phyloP scores from a whole-genome alignment of 2,797 vertebrate species.

The Tympanoctomys barrerae region DNA sequence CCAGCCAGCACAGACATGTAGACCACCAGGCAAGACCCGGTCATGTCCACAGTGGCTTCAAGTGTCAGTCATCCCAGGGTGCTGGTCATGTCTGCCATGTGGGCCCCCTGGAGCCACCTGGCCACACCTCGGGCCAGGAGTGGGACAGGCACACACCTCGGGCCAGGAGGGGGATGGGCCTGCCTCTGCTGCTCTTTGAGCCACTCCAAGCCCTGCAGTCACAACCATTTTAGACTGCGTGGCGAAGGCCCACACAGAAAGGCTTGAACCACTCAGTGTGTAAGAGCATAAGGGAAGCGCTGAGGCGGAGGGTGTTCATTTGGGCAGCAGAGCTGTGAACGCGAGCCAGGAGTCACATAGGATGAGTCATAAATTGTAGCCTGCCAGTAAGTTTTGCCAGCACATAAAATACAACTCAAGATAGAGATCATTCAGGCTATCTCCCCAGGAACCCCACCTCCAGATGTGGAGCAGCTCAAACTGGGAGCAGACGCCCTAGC shows the following conservation, averaged over 20 bases:
- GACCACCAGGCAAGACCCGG: no score
- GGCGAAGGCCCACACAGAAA: slow-evolving; percentile 70
- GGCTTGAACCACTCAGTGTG: slow-evolving; percentile 82
- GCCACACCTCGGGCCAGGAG: not conserved
- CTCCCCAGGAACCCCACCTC: not conserved
- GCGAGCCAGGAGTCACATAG: slow-evolving; percentile 63
- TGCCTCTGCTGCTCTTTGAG: slow-evolving; percentile 78
- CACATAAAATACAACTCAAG: slow-evolving; percentile 35
- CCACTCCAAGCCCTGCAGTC: slow-evolving; percentile 68
- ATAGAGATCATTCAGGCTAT: not conserved
- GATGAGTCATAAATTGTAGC: slow-evolving; percentile 76
- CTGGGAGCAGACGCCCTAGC: no score
- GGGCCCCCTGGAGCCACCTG: not conserved
- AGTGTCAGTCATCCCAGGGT: not conserved
- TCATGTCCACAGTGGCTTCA: not conserved
- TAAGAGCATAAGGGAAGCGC: slow-evolving; percentile 79
- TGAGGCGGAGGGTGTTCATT: slow-evolving; percentile 73
- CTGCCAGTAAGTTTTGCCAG: slow-evolving; percentile 55
- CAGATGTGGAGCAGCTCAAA: no score
- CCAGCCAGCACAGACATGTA: no score
- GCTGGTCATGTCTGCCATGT: not conserved
- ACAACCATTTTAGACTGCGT: slow-evolving; percentile 65
- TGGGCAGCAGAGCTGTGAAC: slow-evolving; percentile 74
- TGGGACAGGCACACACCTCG: not conserved
- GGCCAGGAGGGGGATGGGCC: not conserved